These are phyloP conservation scores for Loris lydekkerianus DNA, from an alignment of 2,797 vertebrate species.

Conservation along the genomic window DNA sequence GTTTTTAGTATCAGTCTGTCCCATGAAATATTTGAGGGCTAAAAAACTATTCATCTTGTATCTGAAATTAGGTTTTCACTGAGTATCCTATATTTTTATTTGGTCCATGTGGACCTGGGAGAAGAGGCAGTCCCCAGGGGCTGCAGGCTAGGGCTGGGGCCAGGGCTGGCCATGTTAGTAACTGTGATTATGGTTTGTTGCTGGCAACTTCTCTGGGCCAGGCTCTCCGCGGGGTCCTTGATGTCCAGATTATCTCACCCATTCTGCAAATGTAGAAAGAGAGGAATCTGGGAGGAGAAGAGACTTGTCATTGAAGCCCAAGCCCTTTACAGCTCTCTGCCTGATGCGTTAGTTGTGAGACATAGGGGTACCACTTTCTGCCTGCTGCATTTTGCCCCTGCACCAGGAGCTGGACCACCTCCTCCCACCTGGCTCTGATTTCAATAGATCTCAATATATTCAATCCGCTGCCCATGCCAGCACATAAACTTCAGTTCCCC, in stretches of 20 bases:
- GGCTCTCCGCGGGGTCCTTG: background rate
- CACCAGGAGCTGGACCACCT: background rate
- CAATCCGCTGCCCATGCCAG: too few species aligned
- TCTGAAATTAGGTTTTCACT: background rate
- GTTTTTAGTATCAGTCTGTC: background rate
- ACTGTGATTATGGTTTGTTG: background rate
- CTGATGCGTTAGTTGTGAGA: accelerated
- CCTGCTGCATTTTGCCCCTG: background rate
- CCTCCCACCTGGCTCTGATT: background rate
- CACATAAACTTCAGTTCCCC: conserved; percentile 1
- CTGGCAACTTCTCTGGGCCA: accelerated
- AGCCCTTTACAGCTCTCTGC: accelerated
- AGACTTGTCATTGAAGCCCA: accelerated
- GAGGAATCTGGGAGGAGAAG: background rate
- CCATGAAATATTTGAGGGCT: background rate
- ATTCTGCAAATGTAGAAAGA: background rate
- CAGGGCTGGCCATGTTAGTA: background rate
- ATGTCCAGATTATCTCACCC: accelerated
- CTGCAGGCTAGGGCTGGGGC: too few species aligned
- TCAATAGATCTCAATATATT: background rate
- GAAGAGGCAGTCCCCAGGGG: background rate
- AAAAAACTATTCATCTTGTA: background rate
- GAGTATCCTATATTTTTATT: background rate
- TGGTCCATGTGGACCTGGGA: background rate
- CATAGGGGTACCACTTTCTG: accelerated